phyloP scores from a whole-genome alignment of 2,113 vertebrate species.

The Peromyscus maniculatus region DNA sequence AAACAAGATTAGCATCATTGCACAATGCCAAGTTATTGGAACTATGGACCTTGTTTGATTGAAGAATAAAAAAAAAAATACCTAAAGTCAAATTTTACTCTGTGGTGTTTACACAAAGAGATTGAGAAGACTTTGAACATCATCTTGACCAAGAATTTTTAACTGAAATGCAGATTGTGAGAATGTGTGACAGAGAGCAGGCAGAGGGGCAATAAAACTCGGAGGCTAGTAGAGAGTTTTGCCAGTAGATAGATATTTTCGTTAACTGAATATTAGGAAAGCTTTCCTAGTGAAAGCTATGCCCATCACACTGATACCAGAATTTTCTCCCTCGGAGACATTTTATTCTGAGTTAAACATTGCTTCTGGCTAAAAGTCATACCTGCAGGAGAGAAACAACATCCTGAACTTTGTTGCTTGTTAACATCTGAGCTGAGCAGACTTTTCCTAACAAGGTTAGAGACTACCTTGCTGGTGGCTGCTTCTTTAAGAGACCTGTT shows the following conservation, averaged over 20 bases:
- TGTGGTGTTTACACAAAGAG: background rate
- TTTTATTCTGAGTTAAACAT: slow-evolving; percentile 30
- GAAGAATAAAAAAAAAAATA: slow-evolving; percentile 39
- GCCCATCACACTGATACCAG: background rate
- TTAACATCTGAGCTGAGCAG: background rate
- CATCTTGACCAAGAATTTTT: background rate
- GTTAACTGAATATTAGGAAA: background rate
- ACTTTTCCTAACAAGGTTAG: background rate
- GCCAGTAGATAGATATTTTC: background rate
- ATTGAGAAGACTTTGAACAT: slow-evolving; percentile 1
- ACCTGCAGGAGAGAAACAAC: background rate
- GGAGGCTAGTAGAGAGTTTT: background rate
- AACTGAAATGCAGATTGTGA: background rate
- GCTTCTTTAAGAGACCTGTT: background rate
- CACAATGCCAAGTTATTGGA: background rate
- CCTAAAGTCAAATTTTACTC: slow-evolving; percentile 4
- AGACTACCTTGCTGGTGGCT: background rate
- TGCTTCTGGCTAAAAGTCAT: slow-evolving; percentile 2
- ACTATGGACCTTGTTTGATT: background rate
- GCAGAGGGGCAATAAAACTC: background rate
- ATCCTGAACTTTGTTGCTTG: background rate
- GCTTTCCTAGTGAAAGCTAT: slow-evolving; percentile 30
- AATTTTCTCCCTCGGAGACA: background rate
- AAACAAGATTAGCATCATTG: background rate
- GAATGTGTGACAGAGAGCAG: background rate